Base-by-base conservation (phyloP, 2,888 invertebrate species). In the Tenthredo distinguenda region DNA sequence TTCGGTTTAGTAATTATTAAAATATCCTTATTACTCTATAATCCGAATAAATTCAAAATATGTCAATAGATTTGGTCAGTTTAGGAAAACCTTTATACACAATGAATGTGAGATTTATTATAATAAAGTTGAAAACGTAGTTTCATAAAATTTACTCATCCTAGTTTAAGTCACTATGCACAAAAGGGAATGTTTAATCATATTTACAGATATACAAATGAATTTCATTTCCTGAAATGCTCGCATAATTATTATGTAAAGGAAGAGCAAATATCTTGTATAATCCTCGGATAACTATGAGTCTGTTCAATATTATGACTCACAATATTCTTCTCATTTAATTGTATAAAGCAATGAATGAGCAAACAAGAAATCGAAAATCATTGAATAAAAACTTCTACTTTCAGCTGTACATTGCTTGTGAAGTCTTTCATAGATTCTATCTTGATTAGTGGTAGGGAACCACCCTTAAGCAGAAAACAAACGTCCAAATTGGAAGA, bases 91-190 rank as follows among this genome's bases (percentile, higher is more conserved):
- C 21, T 26, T n/a, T n/a, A 12, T 15, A 26, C 21, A 74, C 21
- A 43, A 43, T 74, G 21, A 47, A 47, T 26, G 40, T 74, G 10
- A 21, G 26, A 74, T 74, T 74, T 21, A 72, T 72, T 72, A 74
- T 26, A 74, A 74, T 18, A 40, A 15, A 12, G 10, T 21, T 74
- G 40, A 71, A 37, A 71, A 71, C 72, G 43, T 40, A 62, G n/a
- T 50, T 31, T 81, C 37, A 58, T 62, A 34, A 21, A 58, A 18
- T 62, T 62, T 81, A 62, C 40, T 81, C 15, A 6, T 40, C 62
- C 72, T 84, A 86, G 85, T 55, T 89, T 90, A 90, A 90, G 90
- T 90, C 89, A 88, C 90, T 86, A 87, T 86, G 90, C 90, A 85
- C 86, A 87, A 86, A 87, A 87, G 88, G 90, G 90, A 90, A 90